phyloP scores from a whole-genome alignment of 2,797 vertebrate genomes.

The Hirundo rustica region DNA sequence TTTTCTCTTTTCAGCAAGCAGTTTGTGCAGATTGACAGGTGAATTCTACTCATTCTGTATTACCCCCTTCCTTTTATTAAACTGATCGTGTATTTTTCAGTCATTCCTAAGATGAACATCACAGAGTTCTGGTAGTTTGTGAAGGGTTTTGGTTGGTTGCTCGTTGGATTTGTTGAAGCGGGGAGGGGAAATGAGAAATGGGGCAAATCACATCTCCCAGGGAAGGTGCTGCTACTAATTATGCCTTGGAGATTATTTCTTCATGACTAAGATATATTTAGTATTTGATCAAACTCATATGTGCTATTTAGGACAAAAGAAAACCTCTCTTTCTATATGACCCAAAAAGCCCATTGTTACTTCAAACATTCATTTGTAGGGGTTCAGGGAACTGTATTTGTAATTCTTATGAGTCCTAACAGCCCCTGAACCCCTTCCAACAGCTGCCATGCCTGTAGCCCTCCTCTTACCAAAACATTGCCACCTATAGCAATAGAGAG shows the following conservation, averaged over 20 bases:
- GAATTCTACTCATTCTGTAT: background rate
- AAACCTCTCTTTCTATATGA: background rate
- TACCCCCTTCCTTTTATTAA: background rate
- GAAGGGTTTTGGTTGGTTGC: background rate
- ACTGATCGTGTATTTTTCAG: background rate
- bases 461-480: background rate
- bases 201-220: background rate
- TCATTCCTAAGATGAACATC: background rate
- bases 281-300: background rate
- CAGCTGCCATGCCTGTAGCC: background rate
- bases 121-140: background rate
- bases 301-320: conserved; percentile 7
- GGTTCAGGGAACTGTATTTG: background rate
- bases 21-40: background rate
- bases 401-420: background rate
- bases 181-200: background rate
- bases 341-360: background rate
- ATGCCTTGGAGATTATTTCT: background rate
- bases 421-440: background rate
- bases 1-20: background rate
- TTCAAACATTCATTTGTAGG: background rate
- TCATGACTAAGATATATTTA: background rate
- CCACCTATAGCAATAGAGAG: accelerated
- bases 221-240: conserved; percentile 1
- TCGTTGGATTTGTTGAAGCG: background rate